Evolutionary conservation across 2,888 invertebrate species (phyloP).

Genomic region (Diachrysia chrysitis): DNA sequence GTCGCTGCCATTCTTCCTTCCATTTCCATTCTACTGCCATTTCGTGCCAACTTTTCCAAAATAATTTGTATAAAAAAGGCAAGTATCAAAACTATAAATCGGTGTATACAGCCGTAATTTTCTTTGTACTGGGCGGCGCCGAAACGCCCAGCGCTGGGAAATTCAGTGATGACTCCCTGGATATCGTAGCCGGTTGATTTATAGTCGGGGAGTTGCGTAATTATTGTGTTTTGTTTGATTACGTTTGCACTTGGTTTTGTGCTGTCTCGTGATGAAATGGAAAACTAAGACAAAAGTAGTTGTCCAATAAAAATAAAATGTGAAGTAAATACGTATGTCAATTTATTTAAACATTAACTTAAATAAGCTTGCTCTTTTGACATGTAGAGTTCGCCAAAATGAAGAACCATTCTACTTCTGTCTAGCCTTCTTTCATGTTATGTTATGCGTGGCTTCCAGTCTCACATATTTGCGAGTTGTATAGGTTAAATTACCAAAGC

Average conservation of each 20-base stretch:
- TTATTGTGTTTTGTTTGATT: constrained; percentile 45
- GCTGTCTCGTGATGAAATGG: background rate
- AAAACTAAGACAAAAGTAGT: too few relatives aligned
- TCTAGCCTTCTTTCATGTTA: too few relatives aligned
- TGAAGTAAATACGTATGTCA: too few relatives aligned
- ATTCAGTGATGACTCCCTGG: constrained; percentile 67
- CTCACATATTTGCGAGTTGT: too few relatives aligned
- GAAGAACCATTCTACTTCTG: too few relatives aligned
- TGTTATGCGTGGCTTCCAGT: too few relatives aligned
- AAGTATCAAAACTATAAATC: constrained; percentile 67
- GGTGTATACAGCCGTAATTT: constrained; percentile 63
- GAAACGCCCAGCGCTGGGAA: constrained; percentile 71
- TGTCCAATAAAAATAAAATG: too few relatives aligned
- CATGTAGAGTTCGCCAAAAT: too few relatives aligned
- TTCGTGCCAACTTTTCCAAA: background rate
- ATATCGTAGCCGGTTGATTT: constrained; percentile 58
- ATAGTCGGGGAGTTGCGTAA: constrained; percentile 53
- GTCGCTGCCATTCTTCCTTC: background rate
- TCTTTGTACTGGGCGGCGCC: constrained; percentile 69
- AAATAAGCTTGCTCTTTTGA: too few relatives aligned
- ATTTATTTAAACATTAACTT: too few relatives aligned
- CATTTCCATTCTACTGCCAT: background rate
- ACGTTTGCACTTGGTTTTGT: constrained; percentile 5
- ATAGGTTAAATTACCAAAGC: too few relatives aligned
- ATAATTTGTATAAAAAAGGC: background rate